Base-by-base conservation (phyloP, 1,140 invertebrate species). In the Drosophila azteca region DNA sequence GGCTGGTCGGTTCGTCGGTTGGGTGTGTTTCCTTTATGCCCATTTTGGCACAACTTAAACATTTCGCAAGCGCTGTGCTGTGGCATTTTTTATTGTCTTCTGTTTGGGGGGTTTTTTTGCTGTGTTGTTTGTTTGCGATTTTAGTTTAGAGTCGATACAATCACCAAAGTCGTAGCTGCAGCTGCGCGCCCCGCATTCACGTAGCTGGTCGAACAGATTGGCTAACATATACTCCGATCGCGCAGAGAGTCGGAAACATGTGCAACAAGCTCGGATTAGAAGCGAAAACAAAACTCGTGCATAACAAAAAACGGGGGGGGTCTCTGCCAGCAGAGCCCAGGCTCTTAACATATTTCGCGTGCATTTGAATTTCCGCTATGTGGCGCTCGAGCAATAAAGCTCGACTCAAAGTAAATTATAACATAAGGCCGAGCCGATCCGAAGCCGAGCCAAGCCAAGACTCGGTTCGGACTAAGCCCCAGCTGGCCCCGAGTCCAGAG, bases 291-390 rank as follows among this genome's bases (percentile, higher is more conserved):
- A 85, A 78, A 67, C 62, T 74, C 63, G 81, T 77, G 80, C 65
- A 77, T 65, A 81, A 74, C 82, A 85, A 87, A 83, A 75, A 43
- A 70, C n/a, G n/a, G 75, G 48, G 26, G 9, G 4, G 3, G 35
- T 9, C 31, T 35, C 31, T 35, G 17, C 17, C 17, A 20, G 24
- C 0, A 26, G 24, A 5, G 24, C 4, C 0, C 4, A 5, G 24
- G 24, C 50, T 77, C 62, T 79, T 48, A 79, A 88, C 79, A 83
- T 87, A 83, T 87, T 88, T 87, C 68, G 79, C 77, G 71, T 83
- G 83, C 79, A 87, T 87, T 87, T 87, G 79, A 87, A 88, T 87
- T 87, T 87, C 83, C 83, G 83, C 83, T 87, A 87, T 88, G 72
- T 77, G 74, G 65, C 77, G 65, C 69, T 67, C 68, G 66, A 75